Conservation (phyloP, 2,113 vertebrate species). For the Platichthys stellatus region DNA sequence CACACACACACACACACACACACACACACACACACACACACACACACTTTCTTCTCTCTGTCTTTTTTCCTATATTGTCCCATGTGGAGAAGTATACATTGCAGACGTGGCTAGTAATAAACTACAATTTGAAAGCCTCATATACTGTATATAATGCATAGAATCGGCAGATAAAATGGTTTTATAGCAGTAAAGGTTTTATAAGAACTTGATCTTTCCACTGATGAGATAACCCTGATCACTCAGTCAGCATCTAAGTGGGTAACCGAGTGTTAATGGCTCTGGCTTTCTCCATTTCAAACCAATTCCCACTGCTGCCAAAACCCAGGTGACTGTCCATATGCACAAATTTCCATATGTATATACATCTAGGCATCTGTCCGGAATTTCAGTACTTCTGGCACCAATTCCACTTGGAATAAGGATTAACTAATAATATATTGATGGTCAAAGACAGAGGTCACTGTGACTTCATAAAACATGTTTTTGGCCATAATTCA, state of each 20-base stretch:
- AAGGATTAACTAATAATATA: too few species aligned
- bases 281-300: too few species aligned
- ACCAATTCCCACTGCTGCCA: too few species aligned
- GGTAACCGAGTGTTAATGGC: background rate
- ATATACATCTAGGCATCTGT: too few species aligned
- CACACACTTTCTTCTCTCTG: background rate
- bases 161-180: background rate
- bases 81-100: background rate
- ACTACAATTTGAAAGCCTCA: background rate
- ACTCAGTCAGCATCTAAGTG: background rate
- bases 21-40: too few species aligned
- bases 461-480: background rate
- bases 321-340: too few species aligned
- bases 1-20: too few species aligned
- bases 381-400: too few species aligned
- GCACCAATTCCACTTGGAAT: too few species aligned
- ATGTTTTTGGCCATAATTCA: background rate
- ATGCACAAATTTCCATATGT: too few species aligned
- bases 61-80: slow-evolving; percentile 9
- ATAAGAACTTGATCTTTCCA: background rate
- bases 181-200: background rate
- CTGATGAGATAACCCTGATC: background rate
- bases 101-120: background rate
- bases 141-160: background rate
- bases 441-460: too few species aligned